Percentiles rank a stretch among this genome's conserved stretches.
Conservation (phyloP, 2,888 invertebrate species). For the Caenorhabditis japonica region DNA sequence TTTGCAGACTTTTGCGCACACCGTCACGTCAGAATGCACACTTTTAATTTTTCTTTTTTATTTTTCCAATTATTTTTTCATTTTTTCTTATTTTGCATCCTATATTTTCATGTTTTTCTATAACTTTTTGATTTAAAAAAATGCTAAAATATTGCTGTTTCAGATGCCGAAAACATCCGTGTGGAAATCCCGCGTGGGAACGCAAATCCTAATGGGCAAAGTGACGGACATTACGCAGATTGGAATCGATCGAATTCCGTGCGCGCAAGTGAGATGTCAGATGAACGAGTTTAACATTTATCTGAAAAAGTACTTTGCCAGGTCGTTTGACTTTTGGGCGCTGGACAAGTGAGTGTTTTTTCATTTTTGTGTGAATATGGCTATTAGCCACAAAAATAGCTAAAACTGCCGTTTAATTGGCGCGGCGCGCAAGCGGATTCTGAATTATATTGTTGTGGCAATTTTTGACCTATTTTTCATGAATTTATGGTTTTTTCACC, state of each 20-base stretch:
- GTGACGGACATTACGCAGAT: slow-evolving; percentile 70
- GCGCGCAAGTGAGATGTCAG: slow-evolving; percentile 68
- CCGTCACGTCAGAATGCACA: slow-evolving; percentile 29
- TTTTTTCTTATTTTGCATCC: neutral
- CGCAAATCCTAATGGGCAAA: slow-evolving; percentile 69
- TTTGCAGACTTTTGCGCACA: too few relatives aligned
- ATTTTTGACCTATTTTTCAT: too few relatives aligned
- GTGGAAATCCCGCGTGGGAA: slow-evolving; percentile 61
- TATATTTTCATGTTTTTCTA: neutral
- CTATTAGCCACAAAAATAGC: too few relatives aligned
- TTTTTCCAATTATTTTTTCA: slow-evolving; percentile 5
- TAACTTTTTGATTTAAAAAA: neutral
- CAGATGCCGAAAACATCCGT: slow-evolving; percentile 64
- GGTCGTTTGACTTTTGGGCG: slow-evolving; percentile 74
- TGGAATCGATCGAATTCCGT: slow-evolving; percentile 70
- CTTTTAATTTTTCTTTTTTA: too few relatives aligned
- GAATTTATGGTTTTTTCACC: too few relatives aligned
- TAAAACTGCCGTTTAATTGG: too few relatives aligned
- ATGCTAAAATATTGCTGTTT: neutral
- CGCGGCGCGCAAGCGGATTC: too few relatives aligned
- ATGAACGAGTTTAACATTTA: slow-evolving; percentile 73
- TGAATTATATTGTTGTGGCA: too few relatives aligned
- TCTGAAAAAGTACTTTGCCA: slow-evolving; percentile 73
- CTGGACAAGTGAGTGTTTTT: slow-evolving; percentile 57
- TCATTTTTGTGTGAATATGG: neutral